Evolutionary conservation across 2,113 vertebrate genomes (phyloP).

Genomic region (Pleuronectes platessa): DNA sequence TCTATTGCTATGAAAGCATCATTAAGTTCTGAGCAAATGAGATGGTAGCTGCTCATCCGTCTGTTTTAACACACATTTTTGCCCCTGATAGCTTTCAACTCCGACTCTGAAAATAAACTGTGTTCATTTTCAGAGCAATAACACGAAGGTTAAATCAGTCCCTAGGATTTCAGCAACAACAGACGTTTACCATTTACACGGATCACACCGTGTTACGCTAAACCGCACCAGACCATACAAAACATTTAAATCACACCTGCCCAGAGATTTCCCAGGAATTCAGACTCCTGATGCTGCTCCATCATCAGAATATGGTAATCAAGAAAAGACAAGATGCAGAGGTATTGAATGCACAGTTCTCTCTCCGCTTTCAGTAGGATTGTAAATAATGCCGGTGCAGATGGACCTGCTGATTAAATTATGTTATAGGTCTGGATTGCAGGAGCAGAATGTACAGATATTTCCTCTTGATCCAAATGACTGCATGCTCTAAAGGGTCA

Average conservation of each 20-base stretch:
- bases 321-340: slow-evolving; percentile 25
- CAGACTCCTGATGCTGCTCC: slow-evolving; percentile 13
- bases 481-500: slow-evolving; percentile 12
- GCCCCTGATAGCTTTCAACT: neutral
- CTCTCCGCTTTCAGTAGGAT: slow-evolving; percentile 65
- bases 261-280: slow-evolving; percentile 27
- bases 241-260: slow-evolving; percentile 5
- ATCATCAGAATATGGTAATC: slow-evolving; percentile 55
- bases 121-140: slow-evolving; percentile 5
- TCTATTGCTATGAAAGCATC: neutral
- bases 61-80: neutral
- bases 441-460: slow-evolving; percentile 35
- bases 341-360: slow-evolving; percentile 44
- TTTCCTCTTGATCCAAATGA: slow-evolving; percentile 47
- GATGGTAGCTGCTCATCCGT: neutral
- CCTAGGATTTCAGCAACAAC: slow-evolving; percentile 18
- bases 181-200: slow-evolving; percentile 20
- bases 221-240: slow-evolving; percentile 27
- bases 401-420: slow-evolving; percentile 76
- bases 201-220: slow-evolving; percentile 23
- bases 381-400: slow-evolving; percentile 74
- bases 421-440: slow-evolving; percentile 49
- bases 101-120: neutral
- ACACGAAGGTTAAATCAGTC: slow-evolving; percentile 34
- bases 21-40: neutral